phyloP scores from a whole-genome alignment of 2,888 invertebrate genomes.

The Eilema griseolum region DNA sequence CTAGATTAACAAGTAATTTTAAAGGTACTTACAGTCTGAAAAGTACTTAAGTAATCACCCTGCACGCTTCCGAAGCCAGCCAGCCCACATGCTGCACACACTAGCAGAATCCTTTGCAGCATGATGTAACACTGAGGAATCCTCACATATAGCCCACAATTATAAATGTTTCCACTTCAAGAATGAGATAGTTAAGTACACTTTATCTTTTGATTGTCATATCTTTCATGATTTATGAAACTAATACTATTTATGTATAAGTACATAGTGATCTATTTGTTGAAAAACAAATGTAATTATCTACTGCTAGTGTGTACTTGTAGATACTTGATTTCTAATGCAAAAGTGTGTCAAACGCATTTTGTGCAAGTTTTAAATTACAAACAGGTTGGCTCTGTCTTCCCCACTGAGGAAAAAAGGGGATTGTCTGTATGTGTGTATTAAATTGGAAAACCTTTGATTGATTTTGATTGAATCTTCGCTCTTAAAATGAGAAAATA shows the following conservation, averaged over 20 bases:
- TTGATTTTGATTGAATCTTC: no score
- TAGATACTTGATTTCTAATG: not conserved
- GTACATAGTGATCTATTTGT: not conserved
- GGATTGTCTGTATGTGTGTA: no score
- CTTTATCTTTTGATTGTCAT: slow-evolving; percentile 5
- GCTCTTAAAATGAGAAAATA: no score
- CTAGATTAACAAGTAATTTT: not conserved
- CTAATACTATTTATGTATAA: not conserved
- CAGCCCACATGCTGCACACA: slow-evolving; percentile 22
- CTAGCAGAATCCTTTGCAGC: slow-evolving; percentile 19
- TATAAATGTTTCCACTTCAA: slow-evolving; percentile 24
- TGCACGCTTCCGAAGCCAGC: not conserved
- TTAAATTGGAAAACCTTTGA: not conserved
- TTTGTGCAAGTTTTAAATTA: not conserved
- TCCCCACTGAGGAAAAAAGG: no score
- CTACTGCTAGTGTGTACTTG: not conserved
- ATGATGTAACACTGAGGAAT: slow-evolving; percentile 16
- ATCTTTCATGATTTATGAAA: slow-evolving; percentile 4
- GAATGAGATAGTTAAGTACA: not conserved
- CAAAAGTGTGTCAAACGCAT: not conserved
- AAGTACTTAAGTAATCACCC: slow-evolving; percentile 14
- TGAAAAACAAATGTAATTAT: not conserved
- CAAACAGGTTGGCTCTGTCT: no score
- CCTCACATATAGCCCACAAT: not conserved
- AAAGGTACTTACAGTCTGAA: slow-evolving; percentile 41